These are phyloP conservation scores for Sebastiscus tertius DNA, from an alignment of 2,797 vertebrate species.

Conservation along the genomic window DNA sequence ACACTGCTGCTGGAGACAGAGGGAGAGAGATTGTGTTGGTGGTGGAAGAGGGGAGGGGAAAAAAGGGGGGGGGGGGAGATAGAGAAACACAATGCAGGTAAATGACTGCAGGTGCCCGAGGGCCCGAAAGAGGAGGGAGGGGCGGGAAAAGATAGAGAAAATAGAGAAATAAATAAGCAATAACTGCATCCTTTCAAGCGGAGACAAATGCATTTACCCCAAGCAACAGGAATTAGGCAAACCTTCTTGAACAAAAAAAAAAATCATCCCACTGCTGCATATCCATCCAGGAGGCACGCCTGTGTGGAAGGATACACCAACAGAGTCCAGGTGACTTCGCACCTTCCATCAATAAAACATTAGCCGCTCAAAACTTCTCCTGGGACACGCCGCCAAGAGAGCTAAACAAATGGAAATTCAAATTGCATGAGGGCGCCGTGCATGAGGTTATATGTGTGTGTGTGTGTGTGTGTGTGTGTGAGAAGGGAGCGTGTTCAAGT, in stretches of 20 bases:
- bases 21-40: constrained; percentile 32
- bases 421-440: constrained; percentile 67
- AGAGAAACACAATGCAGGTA: constrained; percentile 38
- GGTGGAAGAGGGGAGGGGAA: constrained; percentile 1
- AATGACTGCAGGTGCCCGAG: constrained; percentile 54
- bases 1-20: constrained; percentile 42
- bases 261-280: constrained; percentile 18
- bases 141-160: constrained; percentile 14
- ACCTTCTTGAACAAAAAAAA: constrained; percentile 22
- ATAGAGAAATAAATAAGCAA: constrained; percentile 53
- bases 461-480: too few species aligned
- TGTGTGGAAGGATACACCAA: constrained; percentile 22
- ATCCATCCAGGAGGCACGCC: constrained; percentile 29
- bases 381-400: constrained; percentile 58
- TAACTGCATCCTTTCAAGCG: constrained; percentile 44
- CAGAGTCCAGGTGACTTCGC: constrained; percentile 53
- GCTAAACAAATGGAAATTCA: constrained; percentile 79
- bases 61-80: neutral
- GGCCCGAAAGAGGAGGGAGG: neutral
- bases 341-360: constrained; percentile 75
- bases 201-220: constrained; percentile 44
- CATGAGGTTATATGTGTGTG: constrained; percentile 12
- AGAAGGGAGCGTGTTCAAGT: constrained; percentile 18
- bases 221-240: constrained; percentile 48
- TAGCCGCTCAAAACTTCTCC: constrained; percentile 61